phyloP scores from a whole-genome alignment of 1,140 invertebrate genomes.

The Lysiphlebus fabarum region DNA sequence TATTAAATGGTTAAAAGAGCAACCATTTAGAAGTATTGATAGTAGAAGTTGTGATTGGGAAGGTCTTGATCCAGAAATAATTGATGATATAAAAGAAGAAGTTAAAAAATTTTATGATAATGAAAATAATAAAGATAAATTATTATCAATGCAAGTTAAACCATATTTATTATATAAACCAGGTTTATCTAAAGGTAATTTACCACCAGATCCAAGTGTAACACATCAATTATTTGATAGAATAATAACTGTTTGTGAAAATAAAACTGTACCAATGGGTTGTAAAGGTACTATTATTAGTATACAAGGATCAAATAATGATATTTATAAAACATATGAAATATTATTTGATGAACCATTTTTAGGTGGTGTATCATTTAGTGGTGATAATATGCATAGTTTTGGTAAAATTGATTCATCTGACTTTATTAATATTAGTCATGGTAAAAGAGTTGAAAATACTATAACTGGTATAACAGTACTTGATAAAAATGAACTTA shows the following conservation, averaged over 20 bases:
- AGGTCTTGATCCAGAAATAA: slow-evolving; percentile 66
- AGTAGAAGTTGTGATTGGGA: slow-evolving; percentile 66
- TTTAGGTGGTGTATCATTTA: slow-evolving; percentile 50
- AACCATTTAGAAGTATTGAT: slow-evolving; percentile 61
- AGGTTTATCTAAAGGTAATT: slow-evolving; percentile 38
- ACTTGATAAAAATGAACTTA: slow-evolving; percentile 18
- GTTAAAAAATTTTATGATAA: slow-evolving; percentile 53
- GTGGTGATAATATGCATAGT: slow-evolving; percentile 52
- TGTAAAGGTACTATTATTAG: slow-evolving; percentile 79
- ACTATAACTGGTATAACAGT: slow-evolving; percentile 24
- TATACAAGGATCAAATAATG: slow-evolving; percentile 57
- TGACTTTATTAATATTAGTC: slow-evolving; percentile 63
- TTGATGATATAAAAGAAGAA: slow-evolving; percentile 61
- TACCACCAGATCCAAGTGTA: slow-evolving; percentile 64
- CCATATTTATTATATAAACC: slow-evolving; percentile 66
- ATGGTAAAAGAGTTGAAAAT: slow-evolving; percentile 53
- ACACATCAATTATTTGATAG: slow-evolving; percentile 75
- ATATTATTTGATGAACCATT: slow-evolving; percentile 78
- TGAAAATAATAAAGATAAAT: slow-evolving; percentile 43
- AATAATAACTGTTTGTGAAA: slow-evolving; percentile 72
- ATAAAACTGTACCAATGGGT: slow-evolving; percentile 76
- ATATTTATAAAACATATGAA: slow-evolving; percentile 62
- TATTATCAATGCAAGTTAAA: slow-evolving; percentile 72
- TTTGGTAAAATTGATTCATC: slow-evolving; percentile 57
- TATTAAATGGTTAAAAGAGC: slow-evolving; percentile 67